Evolutionary conservation across 2,888 invertebrate genomes (phyloP).

Genomic region (Myopa testacea): DNA sequence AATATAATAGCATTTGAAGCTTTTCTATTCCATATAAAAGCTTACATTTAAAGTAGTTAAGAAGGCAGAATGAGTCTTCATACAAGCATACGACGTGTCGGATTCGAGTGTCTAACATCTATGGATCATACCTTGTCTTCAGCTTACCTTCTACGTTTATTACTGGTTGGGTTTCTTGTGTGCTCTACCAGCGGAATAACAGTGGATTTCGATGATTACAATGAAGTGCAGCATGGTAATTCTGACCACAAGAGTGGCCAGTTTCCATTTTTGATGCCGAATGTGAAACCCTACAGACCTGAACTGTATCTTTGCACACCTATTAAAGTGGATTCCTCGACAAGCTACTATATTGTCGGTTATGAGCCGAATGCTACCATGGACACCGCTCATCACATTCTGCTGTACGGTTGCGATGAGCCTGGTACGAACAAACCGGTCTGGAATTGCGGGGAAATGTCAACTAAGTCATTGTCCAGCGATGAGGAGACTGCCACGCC

Average conservation of each 20-base stretch:
- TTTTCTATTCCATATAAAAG: not conserved
- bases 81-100: not conserved
- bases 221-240: slow-evolving; percentile 10
- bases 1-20: not conserved
- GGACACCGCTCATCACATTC: slow-evolving; percentile 93
- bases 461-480: slow-evolving; percentile 70
- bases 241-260: slow-evolving; percentile 58
- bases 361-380: slow-evolving; percentile 93
- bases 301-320: slow-evolving; percentile 94
- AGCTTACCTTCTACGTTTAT: not conserved
- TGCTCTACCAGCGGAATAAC: slow-evolving; percentile 23
- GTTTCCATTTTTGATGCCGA: slow-evolving; percentile 84
- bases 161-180: not conserved
- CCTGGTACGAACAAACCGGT: slow-evolving; percentile 71
- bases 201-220: slow-evolving; percentile 19
- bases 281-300: slow-evolving; percentile 82
- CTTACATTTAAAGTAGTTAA: not conserved
- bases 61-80: slow-evolving; percentile 16
- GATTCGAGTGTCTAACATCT: not conserved
- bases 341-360: slow-evolving; percentile 88
- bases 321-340: slow-evolving; percentile 81
- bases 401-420: slow-evolving; percentile 88
- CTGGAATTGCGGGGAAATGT: slow-evolving; percentile 97
- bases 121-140: slow-evolving; percentile 5
- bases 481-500: slow-evolving; percentile 76